Evolutionary conservation across 2,113 vertebrate genomes (phyloP), one percentile per base, ranked within the genome.

Genomic region (Scomber scombrus): DNA sequence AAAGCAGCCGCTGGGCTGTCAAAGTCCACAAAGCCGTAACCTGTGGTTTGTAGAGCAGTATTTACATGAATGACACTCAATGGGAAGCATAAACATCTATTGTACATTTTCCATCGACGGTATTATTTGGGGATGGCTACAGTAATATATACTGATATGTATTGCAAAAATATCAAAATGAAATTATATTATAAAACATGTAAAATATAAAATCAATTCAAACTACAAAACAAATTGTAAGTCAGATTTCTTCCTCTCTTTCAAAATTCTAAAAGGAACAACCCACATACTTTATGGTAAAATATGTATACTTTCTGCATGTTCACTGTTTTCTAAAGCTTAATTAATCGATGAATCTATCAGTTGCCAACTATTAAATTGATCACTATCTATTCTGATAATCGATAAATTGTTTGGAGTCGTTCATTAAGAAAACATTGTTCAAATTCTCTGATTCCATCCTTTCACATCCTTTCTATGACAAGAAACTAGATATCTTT

Each of bases 1-100:
- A 99, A 96, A 85, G 98, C 98, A 54, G 98, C 97, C 40, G 96
- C 96, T 0, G 98, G 98, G 93, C 97, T 99, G 93, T 99, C 98
- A 75, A 99, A 99, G 93, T 99, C 98, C 86, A 99, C 98, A 95
- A 99, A 99, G 78, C 98, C 98, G 0, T 99, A 99, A 93, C 98
- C 98, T 99, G 94, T 75, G 91, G 71, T 80, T 49, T 75, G 92
- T 31, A 58, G 12, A 94, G 63, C 4, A 84, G 43, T 60, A 56
- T 78, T 82, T 51, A 62, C 19, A 69, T 6, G 18, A 54, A 18
- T 54, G 52, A 9, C 34, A 40, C 34, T 40, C 34, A 40, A 8
- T 40, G 34, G 9, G 34, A 74, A 63, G 2, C 65, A 10, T 3
- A 63, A 18, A 2, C 57, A 71, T 15, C 2, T 8, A 31, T 15